Evolutionary conservation across 2,888 invertebrate species (phyloP).

Genomic region (Podabrus alpinus): DNA sequence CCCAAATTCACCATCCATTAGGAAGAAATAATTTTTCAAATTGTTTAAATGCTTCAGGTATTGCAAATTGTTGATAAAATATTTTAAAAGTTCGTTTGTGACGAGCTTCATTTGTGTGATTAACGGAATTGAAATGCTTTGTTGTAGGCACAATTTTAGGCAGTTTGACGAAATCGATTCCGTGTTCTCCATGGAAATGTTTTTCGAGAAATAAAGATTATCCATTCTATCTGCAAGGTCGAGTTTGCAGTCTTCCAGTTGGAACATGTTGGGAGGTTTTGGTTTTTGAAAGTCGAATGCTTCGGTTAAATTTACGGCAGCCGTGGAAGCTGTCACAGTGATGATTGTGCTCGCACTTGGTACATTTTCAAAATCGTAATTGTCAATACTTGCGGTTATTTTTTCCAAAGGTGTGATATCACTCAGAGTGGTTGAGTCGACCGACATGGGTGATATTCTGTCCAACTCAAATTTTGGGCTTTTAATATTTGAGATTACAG

Average conservation of each 20-base stretch:
- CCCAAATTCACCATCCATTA: constrained; percentile 81
- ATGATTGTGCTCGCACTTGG: constrained; percentile 6
- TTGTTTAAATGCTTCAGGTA: constrained; percentile 73
- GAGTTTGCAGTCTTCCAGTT: constrained; percentile 7
- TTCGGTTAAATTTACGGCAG: constrained; percentile 52
- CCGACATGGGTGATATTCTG: constrained; percentile 50
- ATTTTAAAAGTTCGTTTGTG: constrained; percentile 72
- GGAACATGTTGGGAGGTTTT: constrained; percentile 52
- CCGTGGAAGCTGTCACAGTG: constrained; percentile 56
- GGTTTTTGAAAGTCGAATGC: constrained; percentile 38
- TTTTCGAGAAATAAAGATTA: constrained; percentile 39
- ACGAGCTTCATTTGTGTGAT: constrained; percentile 71
- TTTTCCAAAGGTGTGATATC: constrained; percentile 34
- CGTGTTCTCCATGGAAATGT: constrained; percentile 52
- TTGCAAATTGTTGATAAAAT: constrained; percentile 68
- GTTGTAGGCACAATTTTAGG: constrained; percentile 46
- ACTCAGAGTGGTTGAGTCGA: constrained; percentile 50
- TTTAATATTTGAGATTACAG: constrained; percentile 14
- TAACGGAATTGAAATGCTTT: constrained; percentile 66
- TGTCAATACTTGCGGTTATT: constrained; percentile 11
- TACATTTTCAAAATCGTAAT: constrained; percentile 12
- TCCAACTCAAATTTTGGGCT: constrained; percentile 39
- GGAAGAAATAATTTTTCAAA: constrained; percentile 76
- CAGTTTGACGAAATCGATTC: constrained; percentile 46
- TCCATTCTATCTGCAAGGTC: not conserved